Evolutionary conservation across 2,797 vertebrate species (phyloP), one percentile per base, ranked within the genome.

Genomic region (Neostethus bicornis): DNA sequence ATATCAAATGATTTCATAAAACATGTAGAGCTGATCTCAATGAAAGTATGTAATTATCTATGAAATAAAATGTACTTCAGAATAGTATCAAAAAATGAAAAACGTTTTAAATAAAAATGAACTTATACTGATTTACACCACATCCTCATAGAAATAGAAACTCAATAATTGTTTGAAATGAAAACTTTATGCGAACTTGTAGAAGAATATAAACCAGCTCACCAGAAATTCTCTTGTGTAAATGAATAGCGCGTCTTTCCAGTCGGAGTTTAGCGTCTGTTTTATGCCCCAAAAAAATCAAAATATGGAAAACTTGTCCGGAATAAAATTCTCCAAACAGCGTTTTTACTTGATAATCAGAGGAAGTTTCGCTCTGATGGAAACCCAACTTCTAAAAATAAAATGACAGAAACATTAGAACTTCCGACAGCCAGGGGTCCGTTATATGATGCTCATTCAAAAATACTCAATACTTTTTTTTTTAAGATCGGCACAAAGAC

Each of bases 291-390:
- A 54, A 28, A 35, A 37, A 37, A 73, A 51, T 57, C 74, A 70
- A 57, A n/a, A n/a, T n/a, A n/a, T 42, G 69, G 24, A 31, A 67
- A 63, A 49, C 44, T 50, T 61, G 7, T 70, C 44, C n/a, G 46
- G 25, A 23, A n/a, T 35, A 50, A 67, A 55, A 75, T 58, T 61
- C 63, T 43, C 7, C 26, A 9, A 6, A 19, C 51, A 53, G 48
- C 61, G 38, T 42, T 14, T 52, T 61, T 51, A 42, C 50, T 2
- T 19, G 29, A 39, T 37, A 37, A 24, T 45, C 67, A 37, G 52
- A 13, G 4, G 51, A 83, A 79, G 68, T 81, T 85, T 48, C 38
- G 32, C 19, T 13, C 12, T 45, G 50, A 31, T 56, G 35, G 59
- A 54, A 64, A 76, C 47, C 73, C 53, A 42, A 46, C 41, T 51